Evolutionary conservation across 1,140 invertebrate genomes (phyloP), one percentile per base, ranked within the genome.

Genomic region (Gonioctena quinquepunctata): DNA sequence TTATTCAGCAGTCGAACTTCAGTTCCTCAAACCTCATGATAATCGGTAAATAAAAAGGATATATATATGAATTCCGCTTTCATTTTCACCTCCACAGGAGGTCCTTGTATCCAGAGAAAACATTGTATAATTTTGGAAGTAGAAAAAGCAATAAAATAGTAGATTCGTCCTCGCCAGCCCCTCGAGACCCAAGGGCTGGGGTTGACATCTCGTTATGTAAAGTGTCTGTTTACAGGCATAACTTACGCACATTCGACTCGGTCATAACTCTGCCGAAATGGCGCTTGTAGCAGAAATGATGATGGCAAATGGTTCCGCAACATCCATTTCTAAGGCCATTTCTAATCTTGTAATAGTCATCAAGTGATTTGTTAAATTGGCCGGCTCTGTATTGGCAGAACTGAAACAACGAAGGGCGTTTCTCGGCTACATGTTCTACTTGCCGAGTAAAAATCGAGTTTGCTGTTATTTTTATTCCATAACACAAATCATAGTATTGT

Each of bases 201-300:
- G 74, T 80, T 77, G 78, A 77, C 75, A 80, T 79, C 79, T 81
- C 78, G 79, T 81, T 81, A 81, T 79, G 77, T 80, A 79, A 79
- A 81, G 79, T 81, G 79, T 79, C 73, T 80, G 79, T 81, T 81
- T 80, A 80, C 77, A 74, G 71, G 73, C 72, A 80, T 80, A 80
- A 80, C 72, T 80, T 75, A 79, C 66, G 76, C 72, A 69, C 49
- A 76, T 76, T 69, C 65, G 76, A 52, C 71, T 77, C 76, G 72
- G 69, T 76, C 77, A 79, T 79, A 79, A 79, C 67, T 77, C 70
- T 57, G 68, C 60, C 67, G 28, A 61, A 54, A 68, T 71, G 77
- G 73, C 75, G 74, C 65, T 75, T 77, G 71, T 70, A 75, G 71
- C 61, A 67, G 69, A 72, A 78, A 77, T 72, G 77, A 77, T 79